Conservation (phyloP, 2,113 vertebrate species). For the Chrysochloris asiatica region DNA sequence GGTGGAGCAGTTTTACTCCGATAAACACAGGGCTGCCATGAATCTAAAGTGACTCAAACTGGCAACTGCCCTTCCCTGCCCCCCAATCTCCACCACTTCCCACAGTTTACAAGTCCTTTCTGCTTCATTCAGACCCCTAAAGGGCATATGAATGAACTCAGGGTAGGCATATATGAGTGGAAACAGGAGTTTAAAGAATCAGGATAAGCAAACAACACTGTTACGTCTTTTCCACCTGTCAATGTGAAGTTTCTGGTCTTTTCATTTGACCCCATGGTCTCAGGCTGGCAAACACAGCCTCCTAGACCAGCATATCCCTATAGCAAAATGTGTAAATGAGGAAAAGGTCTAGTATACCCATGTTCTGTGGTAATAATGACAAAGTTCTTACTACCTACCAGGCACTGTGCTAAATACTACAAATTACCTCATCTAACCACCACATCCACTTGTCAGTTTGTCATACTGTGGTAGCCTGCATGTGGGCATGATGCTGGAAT, state of each 20-base stretch:
- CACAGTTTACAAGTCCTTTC: neutral
- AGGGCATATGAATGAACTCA: neutral
- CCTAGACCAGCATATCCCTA: fast-evolving
- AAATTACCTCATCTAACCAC: neutral
- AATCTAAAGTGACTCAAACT: no score
- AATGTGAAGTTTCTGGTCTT: neutral
- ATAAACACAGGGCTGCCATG: no score
- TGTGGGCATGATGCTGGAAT: no score
- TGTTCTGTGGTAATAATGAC: neutral
- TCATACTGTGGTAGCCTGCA: neutral
- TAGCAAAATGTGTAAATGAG: neutral
- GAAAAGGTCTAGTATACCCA: neutral
- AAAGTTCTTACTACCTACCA: neutral
- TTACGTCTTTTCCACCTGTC: neutral
- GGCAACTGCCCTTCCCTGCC: neutral
- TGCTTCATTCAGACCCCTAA: neutral
- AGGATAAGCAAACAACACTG: neutral
- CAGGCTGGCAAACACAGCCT: no score
- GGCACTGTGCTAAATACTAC: neutral
- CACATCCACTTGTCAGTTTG: neutral
- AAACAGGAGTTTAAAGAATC: neutral
- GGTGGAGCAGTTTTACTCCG: no score
- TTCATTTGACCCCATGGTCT: no score
- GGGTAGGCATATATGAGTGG: neutral
- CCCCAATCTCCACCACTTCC: neutral